Evolutionary conservation across 2,113 vertebrate species (phyloP).

Genomic region (Sprattus sprattus): DNA sequence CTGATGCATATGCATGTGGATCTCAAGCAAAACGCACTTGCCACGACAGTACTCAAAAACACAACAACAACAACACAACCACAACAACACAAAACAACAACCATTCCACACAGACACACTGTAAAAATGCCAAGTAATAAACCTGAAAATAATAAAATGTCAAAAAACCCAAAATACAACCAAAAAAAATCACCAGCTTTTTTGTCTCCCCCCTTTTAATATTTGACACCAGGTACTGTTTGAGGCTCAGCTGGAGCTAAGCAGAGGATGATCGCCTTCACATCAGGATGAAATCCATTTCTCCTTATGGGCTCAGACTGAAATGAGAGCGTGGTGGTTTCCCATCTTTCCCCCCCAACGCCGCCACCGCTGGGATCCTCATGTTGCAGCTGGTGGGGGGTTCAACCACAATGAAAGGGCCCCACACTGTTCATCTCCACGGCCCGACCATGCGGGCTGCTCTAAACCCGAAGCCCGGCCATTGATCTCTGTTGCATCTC

Average conservation of each 20-base stretch:
- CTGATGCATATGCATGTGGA: neutral
- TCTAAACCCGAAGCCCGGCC: constrained; percentile 21
- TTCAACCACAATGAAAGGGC: constrained; percentile 40
- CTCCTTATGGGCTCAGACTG: constrained; percentile 27
- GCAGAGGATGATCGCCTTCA: constrained; percentile 33
- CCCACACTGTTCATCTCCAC: constrained; percentile 40
- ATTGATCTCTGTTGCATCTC: constrained; percentile 40
- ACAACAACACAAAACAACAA: neutral
- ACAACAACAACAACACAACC: neutral
- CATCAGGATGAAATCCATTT: constrained; percentile 42
- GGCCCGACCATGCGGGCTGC: constrained; percentile 30
- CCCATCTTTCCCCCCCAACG: neutral
- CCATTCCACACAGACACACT: neutral
- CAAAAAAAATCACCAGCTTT: neutral
- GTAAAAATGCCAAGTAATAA: neutral
- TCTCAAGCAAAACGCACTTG: neutral
- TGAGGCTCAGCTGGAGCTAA: constrained; percentile 3
- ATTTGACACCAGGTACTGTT: constrained; percentile 18
- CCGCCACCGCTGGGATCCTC: constrained; percentile 30
- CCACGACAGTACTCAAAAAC: neutral
- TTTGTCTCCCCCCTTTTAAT: neutral
- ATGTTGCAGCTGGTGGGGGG: constrained; percentile 32
- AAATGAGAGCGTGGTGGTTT: constrained; percentile 36
- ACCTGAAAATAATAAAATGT: neutral
- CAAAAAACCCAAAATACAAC: neutral